These are phyloP conservation scores for Falco novaeseelandiae DNA, from an alignment of 2,797 vertebrate genomes.

Conservation along the genomic window DNA sequence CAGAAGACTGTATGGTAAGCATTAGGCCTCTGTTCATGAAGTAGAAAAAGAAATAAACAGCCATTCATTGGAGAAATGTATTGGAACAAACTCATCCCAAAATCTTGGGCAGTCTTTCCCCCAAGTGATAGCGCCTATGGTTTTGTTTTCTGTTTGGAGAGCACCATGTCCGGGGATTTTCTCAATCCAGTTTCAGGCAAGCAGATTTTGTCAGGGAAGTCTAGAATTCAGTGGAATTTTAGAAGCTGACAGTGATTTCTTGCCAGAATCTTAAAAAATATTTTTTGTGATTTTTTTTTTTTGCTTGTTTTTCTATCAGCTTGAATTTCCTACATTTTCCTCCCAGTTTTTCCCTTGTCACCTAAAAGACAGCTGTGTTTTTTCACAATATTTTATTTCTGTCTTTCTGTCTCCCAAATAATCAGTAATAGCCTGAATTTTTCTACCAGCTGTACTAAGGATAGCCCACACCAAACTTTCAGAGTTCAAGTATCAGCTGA, in stretches of 20 bases:
- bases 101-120: not conserved
- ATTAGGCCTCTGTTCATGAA: not conserved
- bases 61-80: not conserved
- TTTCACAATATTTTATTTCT: not conserved
- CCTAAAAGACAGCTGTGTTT: not conserved
- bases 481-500: not conserved
- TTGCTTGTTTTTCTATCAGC: not conserved
- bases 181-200: conserved; percentile 17
- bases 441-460: not conserved
- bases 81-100: not conserved
- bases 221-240: conserved; percentile 32
- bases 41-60: not conserved
- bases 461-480: not conserved
- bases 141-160: not conserved
- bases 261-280: conserved; percentile 2
- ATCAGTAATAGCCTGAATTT: not conserved
- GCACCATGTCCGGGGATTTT: not conserved
- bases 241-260: conserved; percentile 3
- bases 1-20: not conserved
- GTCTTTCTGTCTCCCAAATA: not conserved
- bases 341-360: not conserved
- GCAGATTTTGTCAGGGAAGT: not conserved
- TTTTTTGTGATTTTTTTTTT: not conserved
- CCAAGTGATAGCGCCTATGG: not conserved
- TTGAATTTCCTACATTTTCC: conserved; percentile 1